phyloP scores from a whole-genome alignment of 2,888 invertebrate species.

The Pteria penguin region DNA sequence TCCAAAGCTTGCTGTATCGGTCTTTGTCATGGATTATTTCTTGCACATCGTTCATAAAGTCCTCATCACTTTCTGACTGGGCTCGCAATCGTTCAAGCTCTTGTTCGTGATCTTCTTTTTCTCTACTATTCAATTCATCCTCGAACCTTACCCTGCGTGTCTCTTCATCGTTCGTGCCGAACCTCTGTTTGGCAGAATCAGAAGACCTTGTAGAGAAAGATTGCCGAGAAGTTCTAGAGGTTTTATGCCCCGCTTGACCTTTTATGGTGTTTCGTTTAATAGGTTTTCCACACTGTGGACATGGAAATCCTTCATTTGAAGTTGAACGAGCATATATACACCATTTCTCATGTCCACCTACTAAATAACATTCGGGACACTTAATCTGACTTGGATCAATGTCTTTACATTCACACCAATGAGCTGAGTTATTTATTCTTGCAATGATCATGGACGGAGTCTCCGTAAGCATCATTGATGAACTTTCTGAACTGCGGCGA shows the following conservation, averaged over 20 bases:
- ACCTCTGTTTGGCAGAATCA: neutral
- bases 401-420: slow-evolving; percentile 39
- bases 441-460: slow-evolving; percentile 31
- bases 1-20: neutral
- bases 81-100: neutral
- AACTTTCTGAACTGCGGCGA: neutral
- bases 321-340: slow-evolving; percentile 33
- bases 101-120: slow-evolving; percentile 1
- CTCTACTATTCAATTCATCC: slow-evolving; percentile 18
- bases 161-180: neutral
- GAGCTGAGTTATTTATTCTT: slow-evolving; percentile 24
- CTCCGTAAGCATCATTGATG: slow-evolving; percentile 7
- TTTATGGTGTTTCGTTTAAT: slow-evolving; percentile 28
- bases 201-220: slow-evolving; percentile 5
- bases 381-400: slow-evolving; percentile 24
- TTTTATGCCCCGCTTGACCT: slow-evolving; percentile 1
- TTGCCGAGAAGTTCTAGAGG: neutral
- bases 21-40: slow-evolving; percentile 9
- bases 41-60: slow-evolving; percentile 22
- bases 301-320: slow-evolving; percentile 25
- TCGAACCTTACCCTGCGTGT: slow-evolving; percentile 31
- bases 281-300: slow-evolving; percentile 39
- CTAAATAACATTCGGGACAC: slow-evolving; percentile 33
- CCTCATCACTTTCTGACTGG: slow-evolving; percentile 7
- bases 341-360: slow-evolving; percentile 44